phyloP scores from a whole-genome alignment of 2,113 vertebrate species.

The Prunella fulvescens region DNA sequence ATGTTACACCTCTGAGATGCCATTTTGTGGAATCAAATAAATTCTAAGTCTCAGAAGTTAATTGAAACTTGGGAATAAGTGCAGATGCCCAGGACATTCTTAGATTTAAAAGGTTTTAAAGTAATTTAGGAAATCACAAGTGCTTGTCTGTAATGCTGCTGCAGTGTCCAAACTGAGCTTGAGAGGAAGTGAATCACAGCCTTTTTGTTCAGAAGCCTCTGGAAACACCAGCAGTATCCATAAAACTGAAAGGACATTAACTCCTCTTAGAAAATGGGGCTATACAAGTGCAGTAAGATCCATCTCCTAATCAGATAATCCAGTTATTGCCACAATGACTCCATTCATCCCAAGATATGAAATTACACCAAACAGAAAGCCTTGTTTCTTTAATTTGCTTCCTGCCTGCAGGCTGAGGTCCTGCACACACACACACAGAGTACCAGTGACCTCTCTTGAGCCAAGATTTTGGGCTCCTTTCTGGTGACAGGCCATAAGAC shows the following conservation, averaged over 20 bases:
- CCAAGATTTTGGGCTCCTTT: background rate
- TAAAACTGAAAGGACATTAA: background rate
- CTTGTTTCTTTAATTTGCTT: background rate
- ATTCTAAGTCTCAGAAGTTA: background rate
- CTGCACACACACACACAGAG: background rate
- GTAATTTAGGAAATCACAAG: background rate
- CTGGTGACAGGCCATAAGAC: background rate
- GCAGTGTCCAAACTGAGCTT: background rate
- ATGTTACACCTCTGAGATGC: background rate
- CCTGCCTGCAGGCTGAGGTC: background rate
- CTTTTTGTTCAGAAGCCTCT: background rate
- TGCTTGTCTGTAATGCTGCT: background rate
- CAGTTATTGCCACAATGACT: background rate
- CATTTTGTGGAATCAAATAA: background rate
- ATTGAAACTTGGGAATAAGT: background rate
- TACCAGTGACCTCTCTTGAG: background rate
- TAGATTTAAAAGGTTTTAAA: background rate
- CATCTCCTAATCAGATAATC: background rate
- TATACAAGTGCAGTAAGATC: background rate
- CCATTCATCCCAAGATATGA: background rate
- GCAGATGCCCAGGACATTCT: background rate
- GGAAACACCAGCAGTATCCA: background rate
- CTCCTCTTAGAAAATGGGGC: background rate
- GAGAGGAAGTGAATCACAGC: background rate
- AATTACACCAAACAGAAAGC: background rate